These are phyloP conservation scores for Meiosimyza platycephala DNA, from an alignment of 2,888 invertebrate species.

Conservation along the genomic window DNA sequence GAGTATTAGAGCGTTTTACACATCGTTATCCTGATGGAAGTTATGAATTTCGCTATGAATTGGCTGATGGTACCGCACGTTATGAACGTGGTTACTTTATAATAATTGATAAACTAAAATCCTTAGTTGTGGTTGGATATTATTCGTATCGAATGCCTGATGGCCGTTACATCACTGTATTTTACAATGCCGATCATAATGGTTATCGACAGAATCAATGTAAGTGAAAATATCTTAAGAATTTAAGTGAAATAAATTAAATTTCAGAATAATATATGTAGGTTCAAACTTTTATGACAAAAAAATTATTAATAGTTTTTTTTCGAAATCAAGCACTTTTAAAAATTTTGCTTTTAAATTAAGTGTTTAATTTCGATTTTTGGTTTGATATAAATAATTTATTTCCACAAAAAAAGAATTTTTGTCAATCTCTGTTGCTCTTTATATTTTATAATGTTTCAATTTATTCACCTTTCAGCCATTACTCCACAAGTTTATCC, in stretches of 20 bases:
- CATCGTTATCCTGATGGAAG: slow-evolving; percentile 63
- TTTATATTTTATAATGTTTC: background rate
- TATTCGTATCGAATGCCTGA: slow-evolving; percentile 61
- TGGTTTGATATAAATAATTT: no score
- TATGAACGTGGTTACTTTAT: slow-evolving; percentile 63
- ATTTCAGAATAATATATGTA: background rate
- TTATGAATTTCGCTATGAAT: slow-evolving; percentile 62
- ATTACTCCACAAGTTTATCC: slow-evolving; percentile 60
- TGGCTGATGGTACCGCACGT: slow-evolving; percentile 60
- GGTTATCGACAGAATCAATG: slow-evolving; percentile 63
- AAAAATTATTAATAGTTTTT: no score
- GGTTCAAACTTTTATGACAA: no score
- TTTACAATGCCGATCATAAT: slow-evolving; percentile 64
- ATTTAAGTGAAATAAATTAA: background rate
- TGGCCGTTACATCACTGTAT: slow-evolving; percentile 59
- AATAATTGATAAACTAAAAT: slow-evolving; percentile 53
- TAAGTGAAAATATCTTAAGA: slow-evolving; percentile 46
- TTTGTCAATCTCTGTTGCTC: no score
- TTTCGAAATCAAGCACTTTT: no score
- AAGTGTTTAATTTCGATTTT: no score
- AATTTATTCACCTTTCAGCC: slow-evolving; percentile 47
- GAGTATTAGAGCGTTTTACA: slow-evolving; percentile 56
- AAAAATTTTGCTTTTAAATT: no score
- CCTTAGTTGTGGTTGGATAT: slow-evolving; percentile 61
- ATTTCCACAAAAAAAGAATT: no score